Base-by-base conservation (phyloP, 2,888 invertebrate genomes). In the Catocala nupta region DNA sequence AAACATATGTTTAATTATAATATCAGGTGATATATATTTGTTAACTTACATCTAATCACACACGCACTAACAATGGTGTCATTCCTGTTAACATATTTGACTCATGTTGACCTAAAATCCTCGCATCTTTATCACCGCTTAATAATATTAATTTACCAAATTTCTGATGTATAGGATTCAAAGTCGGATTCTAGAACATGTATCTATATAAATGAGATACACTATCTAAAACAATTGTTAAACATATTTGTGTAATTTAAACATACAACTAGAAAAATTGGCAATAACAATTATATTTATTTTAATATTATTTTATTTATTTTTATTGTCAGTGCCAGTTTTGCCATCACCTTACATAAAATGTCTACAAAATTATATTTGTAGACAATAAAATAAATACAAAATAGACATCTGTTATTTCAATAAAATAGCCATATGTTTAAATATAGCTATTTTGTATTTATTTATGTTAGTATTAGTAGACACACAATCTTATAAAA, bases 31-130 rank as follows among this genome's bases (percentile, higher is more conserved):
- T 80, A 78, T 81, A 77, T 83, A 78, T 78, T 79, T 71, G 81
- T 75, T 57, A 66, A 55, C 76, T 87, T 90, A 88, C 78, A 64
- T 71, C 81, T 89, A 90, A 77, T 84, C 86, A 90, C 91, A 90
- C 91, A 88, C 91, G 73, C 85, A 85, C 90, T 91, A 91, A 91
- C 87, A 88, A 82, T 82, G 81, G 81, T 87, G 81, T 85, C 91
- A 92, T 90, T 91, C 90, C 86, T 86, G 87, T 88, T 90, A 88
- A 82, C 83, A 80, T 80, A 78, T 75, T 65, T 74, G 71, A 70
- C 9, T 66, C 25, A 53, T 66, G 13, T 65, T 63, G 76, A 77
- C 77, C 47, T 53, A 67, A 70, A 75, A 74, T 75, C 80, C 69
- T 73, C 67, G 59, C 60, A 51, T 57, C 6, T 47, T 33, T 11